These are phyloP conservation scores for Drosophila prolongata DNA, from an alignment of 2,888 invertebrate genomes.

Conservation along the genomic window DNA sequence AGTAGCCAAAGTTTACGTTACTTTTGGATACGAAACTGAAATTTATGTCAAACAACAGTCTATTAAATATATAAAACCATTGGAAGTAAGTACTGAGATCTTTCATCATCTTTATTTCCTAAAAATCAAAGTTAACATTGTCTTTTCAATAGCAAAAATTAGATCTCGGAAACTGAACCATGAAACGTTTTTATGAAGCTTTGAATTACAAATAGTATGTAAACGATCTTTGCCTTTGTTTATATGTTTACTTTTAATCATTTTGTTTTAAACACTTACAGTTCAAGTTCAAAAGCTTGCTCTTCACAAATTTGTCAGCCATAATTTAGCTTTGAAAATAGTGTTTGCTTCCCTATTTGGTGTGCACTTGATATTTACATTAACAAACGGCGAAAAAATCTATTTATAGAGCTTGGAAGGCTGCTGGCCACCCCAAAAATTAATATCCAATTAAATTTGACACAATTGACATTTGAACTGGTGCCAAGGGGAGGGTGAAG, in stretches of 20 bases:
- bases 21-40: too few relatives aligned
- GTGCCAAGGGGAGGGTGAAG: not conserved
- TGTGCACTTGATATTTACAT: conserved; percentile 32
- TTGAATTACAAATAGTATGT: not conserved
- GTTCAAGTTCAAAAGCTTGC: conserved; percentile 9
- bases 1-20: too few relatives aligned
- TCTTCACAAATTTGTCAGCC: conserved; percentile 5
- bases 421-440: conserved; percentile 11
- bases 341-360: conserved; percentile 31
- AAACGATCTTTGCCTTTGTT: conserved; percentile 8
- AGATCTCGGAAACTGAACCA: not conserved
- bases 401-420: conserved; percentile 29
- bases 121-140: too few relatives aligned
- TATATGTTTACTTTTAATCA: conserved; percentile 10
- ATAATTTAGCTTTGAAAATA: conserved; percentile 21
- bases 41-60: too few relatives aligned
- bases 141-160: too few relatives aligned
- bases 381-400: conserved; percentile 15
- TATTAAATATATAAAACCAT: not conserved
- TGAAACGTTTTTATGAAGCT: not conserved
- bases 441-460: conserved; percentile 42
- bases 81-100: too few relatives aligned
- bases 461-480: conserved; percentile 42
- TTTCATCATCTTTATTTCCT: too few relatives aligned
- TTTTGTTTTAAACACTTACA: conserved; percentile 15